Conservation (phyloP, 2,888 invertebrate genomes). For the Ectemnius continuus region DNA sequence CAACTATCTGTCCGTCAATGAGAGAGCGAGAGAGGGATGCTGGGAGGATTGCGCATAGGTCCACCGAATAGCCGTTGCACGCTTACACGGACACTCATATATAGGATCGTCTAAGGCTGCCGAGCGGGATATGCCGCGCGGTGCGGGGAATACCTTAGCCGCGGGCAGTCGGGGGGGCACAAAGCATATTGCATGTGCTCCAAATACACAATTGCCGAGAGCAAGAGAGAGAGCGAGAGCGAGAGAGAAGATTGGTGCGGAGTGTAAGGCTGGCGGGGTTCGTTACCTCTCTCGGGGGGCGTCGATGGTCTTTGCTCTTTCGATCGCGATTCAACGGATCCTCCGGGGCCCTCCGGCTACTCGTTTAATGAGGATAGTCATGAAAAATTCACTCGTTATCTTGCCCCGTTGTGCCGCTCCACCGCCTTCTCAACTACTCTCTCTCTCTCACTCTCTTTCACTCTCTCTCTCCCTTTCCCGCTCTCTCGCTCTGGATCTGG, state of each 20-base stretch:
- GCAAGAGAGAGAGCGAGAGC: neutral
- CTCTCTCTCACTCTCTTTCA: neutral
- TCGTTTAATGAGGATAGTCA: constrained; percentile 48
- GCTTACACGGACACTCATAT: constrained; percentile 50
- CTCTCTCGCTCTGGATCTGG: neutral
- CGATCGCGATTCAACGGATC: constrained; percentile 48
- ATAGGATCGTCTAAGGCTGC: constrained; percentile 54
- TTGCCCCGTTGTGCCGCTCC: constrained; percentile 10
- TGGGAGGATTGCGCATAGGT: neutral
- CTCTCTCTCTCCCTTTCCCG: neutral
- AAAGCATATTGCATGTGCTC: constrained; percentile 65
- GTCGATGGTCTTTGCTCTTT: constrained; percentile 52
- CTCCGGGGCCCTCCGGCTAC: constrained; percentile 31
- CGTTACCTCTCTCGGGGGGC: constrained; percentile 45
- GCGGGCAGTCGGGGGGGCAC: constrained; percentile 44
- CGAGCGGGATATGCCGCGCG: constrained; percentile 18
- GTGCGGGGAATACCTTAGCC: constrained; percentile 52
- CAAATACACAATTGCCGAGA: constrained; percentile 43
- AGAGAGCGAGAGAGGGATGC: neutral
- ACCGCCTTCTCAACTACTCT: neutral
- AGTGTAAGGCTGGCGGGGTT: constrained; percentile 32
- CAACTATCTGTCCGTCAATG: constrained; percentile 37
- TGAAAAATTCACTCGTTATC: constrained; percentile 52
- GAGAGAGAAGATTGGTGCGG: neutral
- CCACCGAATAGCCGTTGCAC: constrained; percentile 49